Percentiles rank a stretch among this genome's conserved stretches.
Evolutionary conservation across 2,113 vertebrate genomes (phyloP).

Genomic region (Scolopax mira): DNA sequence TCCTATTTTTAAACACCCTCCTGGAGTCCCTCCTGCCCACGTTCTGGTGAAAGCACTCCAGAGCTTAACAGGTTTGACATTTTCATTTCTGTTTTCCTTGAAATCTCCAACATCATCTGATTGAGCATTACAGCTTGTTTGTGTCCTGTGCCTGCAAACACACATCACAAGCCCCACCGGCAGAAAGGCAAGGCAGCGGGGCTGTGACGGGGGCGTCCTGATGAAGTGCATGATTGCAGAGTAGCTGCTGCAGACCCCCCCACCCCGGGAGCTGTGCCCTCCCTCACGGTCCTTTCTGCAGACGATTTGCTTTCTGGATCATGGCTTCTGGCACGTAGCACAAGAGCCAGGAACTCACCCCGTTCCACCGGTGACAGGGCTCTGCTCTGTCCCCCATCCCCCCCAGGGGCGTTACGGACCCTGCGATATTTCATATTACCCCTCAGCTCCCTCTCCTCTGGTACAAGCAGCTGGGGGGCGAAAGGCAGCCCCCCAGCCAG

Average conservation of each 20-base stretch:
- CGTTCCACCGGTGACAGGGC: background rate
- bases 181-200: background rate
- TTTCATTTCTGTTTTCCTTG: conserved; percentile 39
- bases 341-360: background rate
- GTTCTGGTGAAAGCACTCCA: conserved; percentile 34
- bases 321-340: background rate
- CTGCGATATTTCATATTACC: accelerated
- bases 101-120: conserved; percentile 7
- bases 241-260: background rate
- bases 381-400: background rate
- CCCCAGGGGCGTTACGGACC: background rate
- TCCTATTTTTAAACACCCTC: conserved; percentile 57
- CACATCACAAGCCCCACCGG: background rate
- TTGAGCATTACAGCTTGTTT: conserved; percentile 4
- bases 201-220: conserved; percentile 7
- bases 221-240: background rate
- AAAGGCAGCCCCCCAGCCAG: accelerated
- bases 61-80: conserved; percentile 48
- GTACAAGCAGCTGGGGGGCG: accelerated
- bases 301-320: background rate
- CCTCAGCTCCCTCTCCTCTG: background rate
- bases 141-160: background rate
- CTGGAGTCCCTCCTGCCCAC: conserved; percentile 46
- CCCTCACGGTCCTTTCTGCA: background rate
- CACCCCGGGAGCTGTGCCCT: background rate